phyloP scores from a whole-genome alignment of 2,797 vertebrate species.

The Coregonus sp. region DNA sequence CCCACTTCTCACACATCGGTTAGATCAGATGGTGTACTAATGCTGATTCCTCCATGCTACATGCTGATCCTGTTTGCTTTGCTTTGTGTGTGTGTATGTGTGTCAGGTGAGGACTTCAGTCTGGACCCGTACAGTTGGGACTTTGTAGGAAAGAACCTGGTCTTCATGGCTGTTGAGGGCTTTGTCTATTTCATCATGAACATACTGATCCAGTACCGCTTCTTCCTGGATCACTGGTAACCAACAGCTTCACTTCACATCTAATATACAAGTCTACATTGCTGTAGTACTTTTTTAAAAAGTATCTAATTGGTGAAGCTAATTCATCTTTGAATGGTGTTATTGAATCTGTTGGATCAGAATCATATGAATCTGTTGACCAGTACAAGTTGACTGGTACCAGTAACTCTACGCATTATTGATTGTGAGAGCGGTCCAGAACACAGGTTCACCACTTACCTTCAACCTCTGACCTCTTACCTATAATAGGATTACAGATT shows the following conservation, averaged over 20 bases:
- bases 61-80: neutral
- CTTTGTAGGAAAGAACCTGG: slow-evolving; percentile 87
- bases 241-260: slow-evolving; percentile 28
- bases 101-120: slow-evolving; percentile 83
- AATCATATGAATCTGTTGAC: neutral
- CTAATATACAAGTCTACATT: neutral
- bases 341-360: neutral
- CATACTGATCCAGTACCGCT: slow-evolving; percentile 83
- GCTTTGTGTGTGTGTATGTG: neutral
- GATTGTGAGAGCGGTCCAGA: neutral
- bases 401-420: neutral
- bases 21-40: neutral
- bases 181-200: slow-evolving; percentile 85
- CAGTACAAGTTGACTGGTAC: neutral
- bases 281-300: no score
- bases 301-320: no score
- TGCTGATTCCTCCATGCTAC: neutral
- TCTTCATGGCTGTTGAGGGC: slow-evolving; percentile 86
- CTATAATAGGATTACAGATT: slow-evolving; percentile 73
- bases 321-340: no score
- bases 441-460: neutral
- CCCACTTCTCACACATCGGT: neutral
- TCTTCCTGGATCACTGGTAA: slow-evolving; percentile 83
- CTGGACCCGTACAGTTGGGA: slow-evolving; percentile 88
- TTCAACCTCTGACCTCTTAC: neutral